phyloP scores from a whole-genome alignment of 1,140 invertebrate species.

The Ctenoplectra terminalis region DNA sequence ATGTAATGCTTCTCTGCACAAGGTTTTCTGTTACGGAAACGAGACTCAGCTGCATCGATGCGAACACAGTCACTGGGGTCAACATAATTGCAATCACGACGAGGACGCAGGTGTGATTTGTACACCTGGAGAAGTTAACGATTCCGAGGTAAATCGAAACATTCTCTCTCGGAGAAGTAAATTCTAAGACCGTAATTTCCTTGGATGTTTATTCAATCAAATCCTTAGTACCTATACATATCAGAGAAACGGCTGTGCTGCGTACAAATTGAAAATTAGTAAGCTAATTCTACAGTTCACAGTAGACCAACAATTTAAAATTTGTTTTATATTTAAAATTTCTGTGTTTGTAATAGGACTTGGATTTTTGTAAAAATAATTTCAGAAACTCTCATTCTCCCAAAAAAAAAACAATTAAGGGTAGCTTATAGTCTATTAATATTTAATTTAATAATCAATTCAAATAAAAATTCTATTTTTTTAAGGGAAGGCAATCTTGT shows the following conservation, averaged over 20 bases:
- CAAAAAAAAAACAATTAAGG: neutral
- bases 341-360: neutral
- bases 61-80: slow-evolving; percentile 87
- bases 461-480: no score
- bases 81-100: slow-evolving; percentile 88
- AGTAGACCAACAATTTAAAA: neutral
- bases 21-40: slow-evolving; percentile 88
- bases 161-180: neutral
- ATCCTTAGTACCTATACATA: neutral
- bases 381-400: neutral
- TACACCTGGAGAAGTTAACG: slow-evolving; percentile 69
- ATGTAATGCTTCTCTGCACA: slow-evolving; percentile 30
- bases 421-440: no score
- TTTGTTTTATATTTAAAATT: neutral
- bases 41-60: slow-evolving; percentile 87
- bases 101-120: slow-evolving; percentile 90
- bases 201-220: neutral
- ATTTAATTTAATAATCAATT: no score
- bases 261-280: slow-evolving; percentile 1
- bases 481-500: no score
- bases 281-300: neutral
- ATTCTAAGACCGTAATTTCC: slow-evolving; percentile 27
- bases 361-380: neutral
- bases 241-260: neutral
- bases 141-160: slow-evolving; percentile 76